Evolutionary conservation across 1,140 invertebrate genomes (phyloP), one percentile per base, ranked within the genome.

Genomic region (Mercenaria mercenaria): DNA sequence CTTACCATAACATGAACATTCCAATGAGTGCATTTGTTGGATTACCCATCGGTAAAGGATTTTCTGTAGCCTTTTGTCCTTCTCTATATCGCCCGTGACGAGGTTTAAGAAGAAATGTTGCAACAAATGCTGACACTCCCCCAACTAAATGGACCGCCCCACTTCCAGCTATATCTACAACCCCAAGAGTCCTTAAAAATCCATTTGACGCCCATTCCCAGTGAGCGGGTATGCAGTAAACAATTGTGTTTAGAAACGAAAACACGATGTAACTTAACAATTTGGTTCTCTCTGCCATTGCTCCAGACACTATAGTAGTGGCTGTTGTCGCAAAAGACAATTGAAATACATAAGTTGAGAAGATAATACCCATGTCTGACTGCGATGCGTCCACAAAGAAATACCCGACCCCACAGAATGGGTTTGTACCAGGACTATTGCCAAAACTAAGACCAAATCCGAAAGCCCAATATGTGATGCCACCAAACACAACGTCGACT

Each of bases 361-460:
- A 95, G 8, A 94, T 43, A 13, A 93, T 67, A 0, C 94, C 94
- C 94, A 94, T 97, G 0, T 96, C 81, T 23, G 93, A 93, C 0
- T 89, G 86, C 26, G 93, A 80, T 0, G 96, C 91, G 91, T 97
- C 96, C 29, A 97, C 95, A 34, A 96, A 95, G 84, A 96, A 97
- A 82, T 95, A 94, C 0, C 97, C 97, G 39, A 96, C 88, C 0
- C 98, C 92, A 97, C 97, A 92, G 97, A 98, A 84, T 20, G 97
- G 97, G 95, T 98, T 99, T 0, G 97, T 97, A 93, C 61, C 97
- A 0, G 81, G 23, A 15, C 89, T 97, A 18, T 97, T 96, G 0
- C 98, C 98, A 93, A 99, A 99, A 76, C 98, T 99, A 93, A 99
- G 97, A 0, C 98, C 98, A 95, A 98, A 99, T 0, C 99, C 99